Evolutionary conservation across 2,888 invertebrate genomes (phyloP).

Genomic region (Sicus ferrugineus): DNA sequence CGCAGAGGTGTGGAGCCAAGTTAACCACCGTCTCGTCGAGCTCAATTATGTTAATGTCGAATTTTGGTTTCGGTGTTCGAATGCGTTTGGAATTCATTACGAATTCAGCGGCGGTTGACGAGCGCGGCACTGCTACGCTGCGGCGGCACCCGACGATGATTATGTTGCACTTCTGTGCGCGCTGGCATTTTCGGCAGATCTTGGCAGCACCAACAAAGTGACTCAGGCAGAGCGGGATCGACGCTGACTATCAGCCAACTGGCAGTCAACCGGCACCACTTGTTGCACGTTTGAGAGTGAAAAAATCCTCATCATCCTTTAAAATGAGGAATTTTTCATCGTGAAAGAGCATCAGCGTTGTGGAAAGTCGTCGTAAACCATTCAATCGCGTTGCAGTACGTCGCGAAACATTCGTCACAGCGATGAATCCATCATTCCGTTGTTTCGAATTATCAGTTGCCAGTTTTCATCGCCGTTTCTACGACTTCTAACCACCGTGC

Average conservation of each 20-base stretch:
- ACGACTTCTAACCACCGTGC: neutral
- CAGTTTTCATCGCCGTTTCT: neutral
- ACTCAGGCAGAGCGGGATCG: no score
- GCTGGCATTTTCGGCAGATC: neutral
- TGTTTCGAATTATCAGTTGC: no score
- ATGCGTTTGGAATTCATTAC: slow-evolving; percentile 18
- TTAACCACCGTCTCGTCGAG: slow-evolving; percentile 24
- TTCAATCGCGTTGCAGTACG: no score
- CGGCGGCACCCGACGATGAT: neutral
- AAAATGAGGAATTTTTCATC: neutral
- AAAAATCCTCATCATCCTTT: neutral
- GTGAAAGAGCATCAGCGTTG: neutral
- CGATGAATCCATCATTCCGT: no score
- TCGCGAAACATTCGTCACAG: no score
- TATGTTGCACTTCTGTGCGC: neutral
- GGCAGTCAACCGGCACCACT: neutral
- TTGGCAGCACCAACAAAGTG: no score
- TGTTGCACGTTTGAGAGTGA: slow-evolving; percentile 2
- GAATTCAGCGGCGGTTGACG: slow-evolving; percentile 11
- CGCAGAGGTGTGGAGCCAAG: slow-evolving; percentile 5
- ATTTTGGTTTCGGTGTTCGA: slow-evolving; percentile 24
- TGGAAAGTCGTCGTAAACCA: no score
- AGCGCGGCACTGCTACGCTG: neutral
- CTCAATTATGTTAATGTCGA: slow-evolving; percentile 19
- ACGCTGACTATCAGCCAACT: neutral